These are phyloP conservation scores for Dasyurus viverrinus DNA, from an alignment of 2,113 vertebrate species.

Conservation along the genomic window DNA sequence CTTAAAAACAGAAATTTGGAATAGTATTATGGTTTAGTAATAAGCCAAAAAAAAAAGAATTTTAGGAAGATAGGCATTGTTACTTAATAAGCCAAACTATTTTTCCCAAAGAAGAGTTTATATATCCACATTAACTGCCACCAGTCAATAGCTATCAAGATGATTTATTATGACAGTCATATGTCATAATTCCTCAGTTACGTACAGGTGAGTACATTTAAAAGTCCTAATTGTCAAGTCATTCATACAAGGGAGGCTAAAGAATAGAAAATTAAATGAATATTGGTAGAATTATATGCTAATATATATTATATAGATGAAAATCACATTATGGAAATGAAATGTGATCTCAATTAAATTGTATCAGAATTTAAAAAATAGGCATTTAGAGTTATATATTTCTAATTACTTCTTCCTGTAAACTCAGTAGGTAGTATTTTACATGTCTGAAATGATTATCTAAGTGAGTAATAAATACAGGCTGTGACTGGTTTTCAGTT, in stretches of 20 bases:
- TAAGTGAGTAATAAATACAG: rapidly evolving
- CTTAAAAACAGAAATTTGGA: background rate
- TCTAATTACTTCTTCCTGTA: background rate
- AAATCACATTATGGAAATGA: background rate
- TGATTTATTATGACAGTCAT: background rate
- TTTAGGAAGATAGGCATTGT: background rate
- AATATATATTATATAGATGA: rapidly evolving
- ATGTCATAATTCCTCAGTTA: background rate
- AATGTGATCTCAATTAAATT: background rate
- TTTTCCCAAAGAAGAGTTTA: background rate
- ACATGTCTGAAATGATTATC: background rate
- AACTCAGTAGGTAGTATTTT: background rate
- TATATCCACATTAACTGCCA: background rate
- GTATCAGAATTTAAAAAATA: background rate
- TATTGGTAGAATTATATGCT: slow-evolving; percentile 19
- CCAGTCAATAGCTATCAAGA: background rate
- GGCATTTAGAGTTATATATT: background rate
- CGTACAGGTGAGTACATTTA: background rate
- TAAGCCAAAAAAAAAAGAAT: background rate
- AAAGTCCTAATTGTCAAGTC: background rate
- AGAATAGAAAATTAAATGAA: background rate
- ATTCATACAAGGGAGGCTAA: background rate
- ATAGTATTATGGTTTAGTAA: background rate
- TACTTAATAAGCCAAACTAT: background rate
- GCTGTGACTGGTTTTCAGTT: background rate